Base-by-base conservation (phyloP, 2,113 vertebrate species). In the Gadus chalcogrammus region DNA sequence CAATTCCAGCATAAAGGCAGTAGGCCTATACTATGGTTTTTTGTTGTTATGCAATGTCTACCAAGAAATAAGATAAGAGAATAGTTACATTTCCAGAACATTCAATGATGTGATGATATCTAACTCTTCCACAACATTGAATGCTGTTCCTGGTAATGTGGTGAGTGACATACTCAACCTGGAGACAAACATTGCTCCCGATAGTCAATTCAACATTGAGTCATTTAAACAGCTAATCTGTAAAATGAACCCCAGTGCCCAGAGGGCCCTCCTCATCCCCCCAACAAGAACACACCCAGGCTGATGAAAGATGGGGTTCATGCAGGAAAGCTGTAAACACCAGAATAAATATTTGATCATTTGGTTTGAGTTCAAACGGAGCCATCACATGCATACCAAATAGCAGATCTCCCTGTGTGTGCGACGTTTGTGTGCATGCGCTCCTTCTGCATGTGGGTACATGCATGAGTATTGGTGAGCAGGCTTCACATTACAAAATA, bases 321-420 rank as follows among this genome's bases (percentile, higher is more conserved):
- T 69, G 77, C 63, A 16, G 0, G 53, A 72, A 11, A 9, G 15
- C 70, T 79, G 68, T 61, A 71, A 79, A 83, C 65, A 68, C 55
- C 42, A 60, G 22, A 71, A 69, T 82, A 78, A 75, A 82, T 82
- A 72, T 82, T 77, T 77, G 38, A 85, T 81, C 18, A 59, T 69
- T 74, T 70, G 66, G 62, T 74, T 68, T 59, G 70, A 68, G 67
- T 69, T 38, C 52, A 81, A 76, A 63, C 53, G 3, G 59, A 60
- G 9, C 65, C 38, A 13, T 42, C 38, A 55, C 31, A 71, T 72
- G 75, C 77, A 71, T 60, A 65, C 17, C n/a, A 79, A 79, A 76
- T 0, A 70, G 61, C 12, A 16, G 20, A 15, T 69, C 18, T 38
- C 1, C 55, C 20, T n/a, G 42, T 53, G 15, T 66, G n/a, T 52